A percentile compares a stretch with the other conserved stretches of the same genome.
phyloP scores from a whole-genome alignment of 2,797 vertebrate genomes.

The Pitangus sulphuratus region DNA sequence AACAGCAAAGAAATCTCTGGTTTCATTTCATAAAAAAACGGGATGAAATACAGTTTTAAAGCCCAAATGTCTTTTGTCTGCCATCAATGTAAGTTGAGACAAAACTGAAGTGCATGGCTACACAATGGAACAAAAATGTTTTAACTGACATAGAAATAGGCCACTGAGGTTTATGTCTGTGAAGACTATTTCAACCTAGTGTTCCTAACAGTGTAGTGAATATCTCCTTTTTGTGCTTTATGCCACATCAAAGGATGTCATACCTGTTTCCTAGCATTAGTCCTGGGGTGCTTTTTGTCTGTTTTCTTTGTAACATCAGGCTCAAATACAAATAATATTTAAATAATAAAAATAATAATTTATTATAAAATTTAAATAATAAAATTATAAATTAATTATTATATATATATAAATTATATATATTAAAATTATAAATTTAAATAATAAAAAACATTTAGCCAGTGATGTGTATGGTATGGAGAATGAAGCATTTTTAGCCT shows the following conservation, averaged over 20 bases:
- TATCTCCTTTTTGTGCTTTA: not conserved
- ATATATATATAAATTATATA: too few relatives aligned
- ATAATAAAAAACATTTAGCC: not conserved
- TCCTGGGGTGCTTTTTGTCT: not conserved
- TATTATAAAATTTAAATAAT: too few relatives aligned
- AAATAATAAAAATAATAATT: too few relatives aligned
- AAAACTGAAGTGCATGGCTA: not conserved
- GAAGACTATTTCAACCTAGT: not conserved
- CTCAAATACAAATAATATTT: not conserved
- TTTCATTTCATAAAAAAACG: not conserved
- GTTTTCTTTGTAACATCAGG: accelerated
- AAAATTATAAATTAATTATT: too few relatives aligned
- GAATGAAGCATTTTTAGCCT: not conserved
- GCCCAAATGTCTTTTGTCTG: not conserved
- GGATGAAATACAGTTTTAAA: not conserved
- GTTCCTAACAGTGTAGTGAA: not conserved
- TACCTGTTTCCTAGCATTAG: not conserved
- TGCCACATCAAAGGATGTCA: not conserved
- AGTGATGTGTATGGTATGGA: not conserved
- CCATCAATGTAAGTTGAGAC: not conserved
- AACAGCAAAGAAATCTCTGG: not conserved
- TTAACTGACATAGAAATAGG: not conserved
- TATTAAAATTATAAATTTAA: too few relatives aligned
- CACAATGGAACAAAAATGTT: not conserved
- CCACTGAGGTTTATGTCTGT: not conserved